These are phyloP conservation scores for Chelon labrosus DNA, from an alignment of 2,797 vertebrate genomes.

Conservation along the genomic window DNA sequence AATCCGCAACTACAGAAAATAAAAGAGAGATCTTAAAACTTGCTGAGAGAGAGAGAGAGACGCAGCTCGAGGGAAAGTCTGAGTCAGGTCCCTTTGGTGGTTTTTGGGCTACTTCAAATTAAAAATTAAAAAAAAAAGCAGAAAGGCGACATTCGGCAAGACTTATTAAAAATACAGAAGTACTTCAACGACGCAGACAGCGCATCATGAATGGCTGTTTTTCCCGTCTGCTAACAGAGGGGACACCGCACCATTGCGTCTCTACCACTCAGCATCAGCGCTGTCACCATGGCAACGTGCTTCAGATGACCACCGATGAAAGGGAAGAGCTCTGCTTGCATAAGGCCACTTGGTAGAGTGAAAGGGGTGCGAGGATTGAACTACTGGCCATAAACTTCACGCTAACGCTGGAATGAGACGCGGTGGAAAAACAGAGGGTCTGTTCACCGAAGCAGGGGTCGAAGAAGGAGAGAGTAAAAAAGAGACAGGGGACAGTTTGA, in stretches of 20 bases:
- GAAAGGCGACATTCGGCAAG: neutral
- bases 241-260: constrained; percentile 25
- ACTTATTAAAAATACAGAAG: neutral
- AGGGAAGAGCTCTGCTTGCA: constrained; percentile 13
- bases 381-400: neutral
- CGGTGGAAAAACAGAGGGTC: too few relatives aligned
- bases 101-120: too few relatives aligned
- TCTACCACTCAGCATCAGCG: constrained; percentile 51
- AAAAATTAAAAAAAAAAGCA: neutral
- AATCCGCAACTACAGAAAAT: constrained; percentile 16
- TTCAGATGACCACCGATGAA: constrained; percentile 40
- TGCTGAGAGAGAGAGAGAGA: neutral
- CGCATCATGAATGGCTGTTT: neutral
- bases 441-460: too few relatives aligned
- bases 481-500: constrained; percentile 15
- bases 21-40: constrained; percentile 21
- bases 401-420: neutral
- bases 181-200: neutral
- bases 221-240: constrained; percentile 20
- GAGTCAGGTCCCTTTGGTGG: constrained; percentile 34
- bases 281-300: constrained; percentile 72
- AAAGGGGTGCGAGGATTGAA: neutral
- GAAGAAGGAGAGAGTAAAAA: neutral
- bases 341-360: constrained; percentile 1
- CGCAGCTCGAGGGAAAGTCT: constrained; percentile 18